Conservation (phyloP, 2,113 vertebrate genomes). For the Suricata suricatta region DNA sequence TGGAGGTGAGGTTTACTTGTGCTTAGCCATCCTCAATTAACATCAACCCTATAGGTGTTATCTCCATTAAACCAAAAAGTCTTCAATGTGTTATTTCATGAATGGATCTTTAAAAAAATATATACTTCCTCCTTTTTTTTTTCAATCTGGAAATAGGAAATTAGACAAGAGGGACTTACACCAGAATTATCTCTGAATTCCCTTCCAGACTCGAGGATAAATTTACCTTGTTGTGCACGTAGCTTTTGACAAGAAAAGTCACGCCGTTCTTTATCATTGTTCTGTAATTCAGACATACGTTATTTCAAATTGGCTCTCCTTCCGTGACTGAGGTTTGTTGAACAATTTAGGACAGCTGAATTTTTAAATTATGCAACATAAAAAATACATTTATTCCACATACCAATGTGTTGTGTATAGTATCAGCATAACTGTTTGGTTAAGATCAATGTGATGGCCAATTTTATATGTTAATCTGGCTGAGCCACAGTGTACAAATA, state of each 20-base stretch:
- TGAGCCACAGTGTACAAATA: background rate
- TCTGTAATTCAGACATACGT: background rate
- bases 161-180: background rate
- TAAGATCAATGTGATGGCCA: background rate
- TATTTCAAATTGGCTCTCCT: background rate
- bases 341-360: background rate
- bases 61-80: background rate
- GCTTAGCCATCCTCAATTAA: constrained; percentile 49
- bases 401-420: background rate
- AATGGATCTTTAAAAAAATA: background rate
- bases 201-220: background rate
- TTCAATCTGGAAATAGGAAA: background rate
- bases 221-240: background rate
- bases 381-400: background rate
- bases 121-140: background rate
- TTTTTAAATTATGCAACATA: background rate
- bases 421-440: background rate
- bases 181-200: background rate
- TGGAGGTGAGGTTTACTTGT: constrained; percentile 58
- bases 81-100: background rate
- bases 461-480: background rate
- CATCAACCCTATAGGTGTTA: background rate
- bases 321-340: background rate
- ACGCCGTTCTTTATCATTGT: background rate
- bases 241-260: background rate